A percentile compares a stretch with the other conserved stretches of the same genome.
These are phyloP conservation scores for Cheirogaleus medius DNA, from an alignment of 2,113 vertebrate species.

Conservation along the genomic window DNA sequence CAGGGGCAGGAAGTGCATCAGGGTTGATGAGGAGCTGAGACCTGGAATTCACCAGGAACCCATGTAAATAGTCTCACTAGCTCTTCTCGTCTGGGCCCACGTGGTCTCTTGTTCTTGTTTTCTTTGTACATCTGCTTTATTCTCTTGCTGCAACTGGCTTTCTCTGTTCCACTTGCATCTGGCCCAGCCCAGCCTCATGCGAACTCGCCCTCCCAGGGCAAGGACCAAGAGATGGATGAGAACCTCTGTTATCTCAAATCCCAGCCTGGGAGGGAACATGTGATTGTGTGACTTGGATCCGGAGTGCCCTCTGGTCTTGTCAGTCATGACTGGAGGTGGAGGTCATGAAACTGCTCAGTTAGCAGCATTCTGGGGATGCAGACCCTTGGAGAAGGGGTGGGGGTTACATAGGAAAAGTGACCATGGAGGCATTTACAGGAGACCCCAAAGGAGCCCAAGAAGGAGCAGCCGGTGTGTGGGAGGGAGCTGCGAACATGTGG, in stretches of 20 bases:
- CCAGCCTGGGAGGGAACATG: background rate
- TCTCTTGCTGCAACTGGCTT: background rate
- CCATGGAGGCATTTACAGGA: background rate
- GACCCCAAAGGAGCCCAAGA: background rate
- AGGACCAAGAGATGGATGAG: background rate
- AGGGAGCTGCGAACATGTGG: accelerated
- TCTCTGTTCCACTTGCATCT: background rate
- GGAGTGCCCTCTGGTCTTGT: background rate
- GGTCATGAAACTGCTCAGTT: background rate
- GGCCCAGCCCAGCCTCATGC: background rate
- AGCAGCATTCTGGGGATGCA: background rate
- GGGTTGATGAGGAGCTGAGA: background rate
- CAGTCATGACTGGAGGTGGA: background rate
- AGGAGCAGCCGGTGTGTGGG: background rate
- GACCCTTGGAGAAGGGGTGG: background rate
- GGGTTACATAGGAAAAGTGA: background rate
- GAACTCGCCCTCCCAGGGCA: background rate
- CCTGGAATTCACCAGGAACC: background rate
- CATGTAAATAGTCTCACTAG: background rate
- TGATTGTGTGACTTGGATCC: too few species aligned
- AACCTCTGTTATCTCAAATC: background rate
- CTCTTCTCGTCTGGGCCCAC: background rate
- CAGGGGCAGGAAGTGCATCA: background rate
- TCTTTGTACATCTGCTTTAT: background rate
- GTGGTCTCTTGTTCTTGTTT: background rate